Percentiles rank a stretch among this genome's conserved stretches.
Conservation (phyloP, 2,888 invertebrate genomes). For the Junonia oenone region DNA sequence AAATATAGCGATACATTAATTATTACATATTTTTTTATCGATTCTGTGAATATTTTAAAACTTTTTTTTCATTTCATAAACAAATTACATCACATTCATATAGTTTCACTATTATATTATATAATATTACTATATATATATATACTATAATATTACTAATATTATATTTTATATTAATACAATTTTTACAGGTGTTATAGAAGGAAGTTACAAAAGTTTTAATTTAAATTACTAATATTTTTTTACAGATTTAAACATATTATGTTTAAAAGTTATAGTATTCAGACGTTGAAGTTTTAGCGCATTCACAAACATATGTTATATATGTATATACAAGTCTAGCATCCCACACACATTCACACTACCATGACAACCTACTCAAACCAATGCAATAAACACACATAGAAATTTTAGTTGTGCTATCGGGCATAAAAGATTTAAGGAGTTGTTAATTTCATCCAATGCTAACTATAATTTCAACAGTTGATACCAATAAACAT, state of each 20-base stretch:
- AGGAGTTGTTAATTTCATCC: too few species aligned
- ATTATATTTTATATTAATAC: too few species aligned
- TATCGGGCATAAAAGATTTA: neutral
- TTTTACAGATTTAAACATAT: neutral
- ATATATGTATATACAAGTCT: neutral
- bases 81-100: too few species aligned
- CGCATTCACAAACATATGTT: neutral
- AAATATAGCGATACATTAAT: neutral
- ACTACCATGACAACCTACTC: neutral
- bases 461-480: too few species aligned
- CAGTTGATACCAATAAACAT: too few species aligned
- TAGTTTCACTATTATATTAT: too few species aligned
- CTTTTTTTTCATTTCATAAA: neutral
- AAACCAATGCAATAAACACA: slow-evolving; percentile 1
- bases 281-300: neutral
- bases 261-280: neutral
- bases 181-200: too few species aligned
- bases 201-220: too few species aligned
- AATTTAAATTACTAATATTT: too few species aligned
- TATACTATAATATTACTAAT: too few species aligned
- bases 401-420: neutral
- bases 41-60: neutral
- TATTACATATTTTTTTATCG: neutral
- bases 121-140: neutral
- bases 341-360: slow-evolving; percentile 2